phyloP scores from a whole-genome alignment of 2,888 invertebrate genomes.

The Gandaritis pyraliata region DNA sequence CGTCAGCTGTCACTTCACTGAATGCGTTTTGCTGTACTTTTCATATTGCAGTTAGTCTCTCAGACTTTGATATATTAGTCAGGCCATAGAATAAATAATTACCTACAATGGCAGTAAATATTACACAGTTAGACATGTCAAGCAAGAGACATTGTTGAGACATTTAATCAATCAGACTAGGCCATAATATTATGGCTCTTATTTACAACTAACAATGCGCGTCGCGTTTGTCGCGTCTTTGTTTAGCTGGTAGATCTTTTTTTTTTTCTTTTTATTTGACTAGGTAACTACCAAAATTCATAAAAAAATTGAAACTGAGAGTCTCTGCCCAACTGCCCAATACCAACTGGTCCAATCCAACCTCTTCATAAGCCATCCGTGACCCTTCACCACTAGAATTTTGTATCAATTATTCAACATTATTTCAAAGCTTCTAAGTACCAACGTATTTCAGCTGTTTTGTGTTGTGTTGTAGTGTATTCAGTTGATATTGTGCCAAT shows the following conservation, averaged over 20 bases:
- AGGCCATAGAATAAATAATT: too few species aligned
- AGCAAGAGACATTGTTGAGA: slow-evolving; percentile 3
- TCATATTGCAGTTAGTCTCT: too few species aligned
- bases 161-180: slow-evolving; percentile 9
- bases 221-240: too few species aligned
- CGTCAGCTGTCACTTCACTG: background rate
- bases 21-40: too few species aligned
- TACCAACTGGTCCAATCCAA: background rate
- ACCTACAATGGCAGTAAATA: slow-evolving; percentile 1
- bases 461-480: slow-evolving; percentile 12
- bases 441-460: slow-evolving; percentile 2
- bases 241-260: background rate
- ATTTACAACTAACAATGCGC: background rate
- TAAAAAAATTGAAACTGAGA: too few species aligned
- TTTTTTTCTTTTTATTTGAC: background rate
- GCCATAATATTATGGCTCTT: slow-evolving; percentile 7
- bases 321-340: too few species aligned
- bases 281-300: too few species aligned
- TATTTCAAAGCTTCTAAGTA: background rate
- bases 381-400: too few species aligned
- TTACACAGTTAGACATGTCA: slow-evolving; percentile 9
- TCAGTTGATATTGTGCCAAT: slow-evolving; percentile 40
- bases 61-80: too few species aligned
- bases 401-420: background rate
- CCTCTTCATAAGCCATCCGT: too few species aligned